Evolutionary conservation across 2,888 invertebrate species (phyloP), one percentile per base, ranked within the genome.

Genomic region (Tholera decimalis): DNA sequence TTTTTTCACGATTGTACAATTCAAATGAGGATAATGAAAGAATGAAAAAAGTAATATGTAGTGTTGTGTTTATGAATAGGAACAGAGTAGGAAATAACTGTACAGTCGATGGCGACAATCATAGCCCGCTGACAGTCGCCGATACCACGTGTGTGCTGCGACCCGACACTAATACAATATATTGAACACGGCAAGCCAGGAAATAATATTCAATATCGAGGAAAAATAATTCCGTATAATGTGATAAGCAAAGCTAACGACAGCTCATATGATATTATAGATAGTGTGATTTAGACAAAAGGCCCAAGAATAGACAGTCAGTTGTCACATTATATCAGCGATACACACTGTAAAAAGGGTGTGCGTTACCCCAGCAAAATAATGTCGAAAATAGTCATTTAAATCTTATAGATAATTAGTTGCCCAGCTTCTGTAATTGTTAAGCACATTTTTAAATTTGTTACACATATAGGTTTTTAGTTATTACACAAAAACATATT

Each of bases 151-250:
- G 86, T 84, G 86, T 83, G 86, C 86, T 56, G 79, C 86, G 89
- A 91, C 84, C 91, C 85, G 90, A 85, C 85, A 88, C 87, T 91
- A 91, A 91, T 88, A 82, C 88, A 88, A 88, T 88, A 90, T 90
- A 91, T 90, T 88, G 90, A 88, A 91, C 85, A 87, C 86, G 85
- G 80, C 84, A 82, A 80, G 78, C 64, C 71, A 65, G 77, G 73
- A 85, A 84, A 85, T 83, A 83, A 83, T 83, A 79, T 67, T 67
- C 43, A 62, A 75, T 83, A 72, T 77, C 46, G 63, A 46, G 62
- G 75, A 70, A 77, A 49, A 74, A 70, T 73, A 58, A 64, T 66
- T 66, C 53, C 51, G 20, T 53, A 33, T 64, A 47, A 56, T 49
- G 53, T 65, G 47, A 56, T 44, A 56, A 41, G 58, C 56, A 55